A percentile compares a stretch with the other conserved stretches of the same genome.
Conservation (phyloP, 2,888 invertebrate species). For the Apeira syringaria region DNA sequence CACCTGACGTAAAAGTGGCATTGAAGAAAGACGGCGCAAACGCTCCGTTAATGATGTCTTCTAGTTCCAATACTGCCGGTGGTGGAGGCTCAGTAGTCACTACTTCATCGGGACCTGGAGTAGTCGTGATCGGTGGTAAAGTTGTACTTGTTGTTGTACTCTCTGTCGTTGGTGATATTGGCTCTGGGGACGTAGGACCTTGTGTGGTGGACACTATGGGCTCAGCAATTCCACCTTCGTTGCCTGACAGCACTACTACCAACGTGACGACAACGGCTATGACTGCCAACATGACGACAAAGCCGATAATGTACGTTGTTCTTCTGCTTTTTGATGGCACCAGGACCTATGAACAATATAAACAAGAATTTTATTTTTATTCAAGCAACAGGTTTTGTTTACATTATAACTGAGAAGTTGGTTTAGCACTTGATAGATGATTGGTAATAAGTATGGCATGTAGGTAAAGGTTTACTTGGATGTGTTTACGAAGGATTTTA, state of each 20-base stretch:
- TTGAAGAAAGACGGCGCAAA: constrained; percentile 88
- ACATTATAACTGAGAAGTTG: no score
- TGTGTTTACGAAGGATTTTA: no score
- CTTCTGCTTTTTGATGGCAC: constrained; percentile 82
- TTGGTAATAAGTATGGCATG: no score
- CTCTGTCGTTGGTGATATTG: constrained; percentile 26
- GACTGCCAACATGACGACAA: constrained; percentile 79
- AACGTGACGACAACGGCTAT: constrained; percentile 85
- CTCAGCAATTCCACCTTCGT: constrained; percentile 52
- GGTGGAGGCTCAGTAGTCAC: constrained; percentile 38
- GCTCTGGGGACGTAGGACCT: constrained; percentile 34
- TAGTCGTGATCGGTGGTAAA: background rate
- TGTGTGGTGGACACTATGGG: constrained; percentile 51
- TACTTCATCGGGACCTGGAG: background rate
- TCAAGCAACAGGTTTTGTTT: no score
- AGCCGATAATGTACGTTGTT: constrained; percentile 81
- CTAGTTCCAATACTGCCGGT: constrained; percentile 73
- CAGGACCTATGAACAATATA: constrained; percentile 76
- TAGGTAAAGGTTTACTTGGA: no score
- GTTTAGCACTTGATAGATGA: no score
- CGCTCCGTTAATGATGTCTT: constrained; percentile 88
- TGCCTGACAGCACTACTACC: constrained; percentile 79
- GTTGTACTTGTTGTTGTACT: background rate
- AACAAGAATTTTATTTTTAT: no score
- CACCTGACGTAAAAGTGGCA: constrained; percentile 92